Percentiles rank a stretch among this genome's conserved stretches.
These are phyloP conservation scores for Basileuterus tristriatus DNA, from an alignment of 2,797 vertebrate species.

Conservation along the genomic window DNA sequence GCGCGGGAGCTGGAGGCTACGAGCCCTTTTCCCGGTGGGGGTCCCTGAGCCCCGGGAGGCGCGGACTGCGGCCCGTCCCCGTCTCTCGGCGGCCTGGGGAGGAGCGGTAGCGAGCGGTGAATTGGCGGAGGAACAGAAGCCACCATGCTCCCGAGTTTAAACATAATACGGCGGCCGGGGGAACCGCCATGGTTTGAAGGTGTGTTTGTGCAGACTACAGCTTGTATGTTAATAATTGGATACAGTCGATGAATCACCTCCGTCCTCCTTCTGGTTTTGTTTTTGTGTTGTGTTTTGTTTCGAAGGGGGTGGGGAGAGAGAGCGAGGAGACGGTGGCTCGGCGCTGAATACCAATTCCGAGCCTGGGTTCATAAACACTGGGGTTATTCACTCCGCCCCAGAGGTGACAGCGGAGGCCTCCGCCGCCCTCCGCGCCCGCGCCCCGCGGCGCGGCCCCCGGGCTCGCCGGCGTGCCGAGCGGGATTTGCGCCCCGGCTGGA, in stretches of 20 bases:
- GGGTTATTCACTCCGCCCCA: conserved; percentile 59
- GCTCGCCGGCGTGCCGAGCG: not conserved
- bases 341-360: conserved; percentile 57
- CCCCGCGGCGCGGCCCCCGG: not conserved
- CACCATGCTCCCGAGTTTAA: conserved; percentile 62
- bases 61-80: conserved; percentile 14
- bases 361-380: conserved; percentile 39
- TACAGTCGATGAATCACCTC: conserved; percentile 70
- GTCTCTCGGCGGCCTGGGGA: conserved; percentile 42
- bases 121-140: conserved; percentile 32
- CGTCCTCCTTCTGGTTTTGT: conserved; percentile 64
- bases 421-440: not conserved
- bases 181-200: conserved; percentile 74
- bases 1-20: not conserved
- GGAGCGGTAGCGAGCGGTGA: not conserved
- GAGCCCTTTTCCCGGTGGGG: not conserved
- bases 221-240: conserved; percentile 78
- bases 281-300: conserved; percentile 53
- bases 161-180: conserved; percentile 60
- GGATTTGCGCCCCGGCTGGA: conserved; percentile 17
- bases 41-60: not conserved
- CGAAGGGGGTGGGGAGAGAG: conserved; percentile 4
- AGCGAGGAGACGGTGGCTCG: conserved; percentile 16
- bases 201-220: conserved; percentile 74
- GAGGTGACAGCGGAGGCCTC: conserved; percentile 37